phyloP scores from a whole-genome alignment of 2,113 vertebrate genomes.

The Isurus oxyrinchus region DNA sequence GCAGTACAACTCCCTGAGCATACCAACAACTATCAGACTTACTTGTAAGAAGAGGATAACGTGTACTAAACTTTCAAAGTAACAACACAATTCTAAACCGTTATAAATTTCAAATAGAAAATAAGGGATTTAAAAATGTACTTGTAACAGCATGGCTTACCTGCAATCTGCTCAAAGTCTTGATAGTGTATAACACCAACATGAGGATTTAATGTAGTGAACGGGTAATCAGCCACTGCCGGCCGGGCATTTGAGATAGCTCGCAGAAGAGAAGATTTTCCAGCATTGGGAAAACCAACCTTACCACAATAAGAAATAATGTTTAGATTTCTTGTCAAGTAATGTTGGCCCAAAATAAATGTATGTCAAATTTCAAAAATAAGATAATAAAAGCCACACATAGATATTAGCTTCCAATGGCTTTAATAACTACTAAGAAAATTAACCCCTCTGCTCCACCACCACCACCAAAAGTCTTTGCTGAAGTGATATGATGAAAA shows the following conservation, averaged over 20 bases:
- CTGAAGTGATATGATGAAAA: not conserved
- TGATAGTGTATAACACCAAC: slow-evolving; percentile 78
- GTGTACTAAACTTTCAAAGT: not conserved
- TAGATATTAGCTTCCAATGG: not conserved
- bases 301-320: slow-evolving; percentile 46
- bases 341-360: not conserved
- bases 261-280: slow-evolving; percentile 85
- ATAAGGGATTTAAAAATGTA: not conserved
- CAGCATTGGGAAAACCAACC: slow-evolving; percentile 94
- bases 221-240: slow-evolving; percentile 84
- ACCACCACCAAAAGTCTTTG: not conserved
- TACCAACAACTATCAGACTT: not conserved
- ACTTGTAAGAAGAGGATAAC: not conserved
- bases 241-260: slow-evolving; percentile 83
- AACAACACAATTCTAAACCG: not conserved
- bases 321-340: not conserved
- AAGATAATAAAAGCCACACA: not conserved
- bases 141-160: slow-evolving; percentile 50
- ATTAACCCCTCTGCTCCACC: not conserved
- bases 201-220: slow-evolving; percentile 89
- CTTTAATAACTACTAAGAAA: not conserved
- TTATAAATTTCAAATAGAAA: not conserved
- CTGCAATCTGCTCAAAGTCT: slow-evolving; percentile 83
- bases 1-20: not conserved
- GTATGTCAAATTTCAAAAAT: not conserved